phyloP scores from a whole-genome alignment of 92 coral and sea anemone genomes.

The Porites divaricata region DNA sequence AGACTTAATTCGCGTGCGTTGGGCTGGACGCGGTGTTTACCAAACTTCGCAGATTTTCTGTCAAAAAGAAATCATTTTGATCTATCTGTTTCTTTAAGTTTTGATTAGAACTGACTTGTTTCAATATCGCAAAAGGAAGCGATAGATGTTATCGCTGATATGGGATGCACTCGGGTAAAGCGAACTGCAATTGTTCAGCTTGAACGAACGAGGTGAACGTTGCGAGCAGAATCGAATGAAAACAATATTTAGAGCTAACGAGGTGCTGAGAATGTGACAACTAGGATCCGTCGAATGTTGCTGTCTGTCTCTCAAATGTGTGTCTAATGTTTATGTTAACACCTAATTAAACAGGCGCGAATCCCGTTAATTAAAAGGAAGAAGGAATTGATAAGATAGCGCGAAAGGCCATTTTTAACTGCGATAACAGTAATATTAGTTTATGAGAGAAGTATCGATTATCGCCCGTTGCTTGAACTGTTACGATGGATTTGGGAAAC shows the following conservation, averaged over 20 bases:
- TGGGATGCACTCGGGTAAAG: neutral
- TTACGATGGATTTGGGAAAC: neutral
- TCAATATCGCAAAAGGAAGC: conserved; percentile 18
- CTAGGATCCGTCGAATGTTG: conserved; percentile 23
- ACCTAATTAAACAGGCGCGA: conserved; percentile 48
- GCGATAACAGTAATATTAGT: conserved; percentile 2
- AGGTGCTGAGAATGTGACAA: conserved; percentile 23
- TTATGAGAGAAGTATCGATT: neutral
- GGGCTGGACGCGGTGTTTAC: conserved; percentile 18
- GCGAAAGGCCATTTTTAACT: conserved; percentile 10
- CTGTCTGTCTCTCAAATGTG: conserved; percentile 30
- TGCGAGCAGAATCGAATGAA: neutral
- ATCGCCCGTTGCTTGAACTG: neutral
- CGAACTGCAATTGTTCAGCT: neutral
- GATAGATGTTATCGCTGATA: conserved; percentile 14
- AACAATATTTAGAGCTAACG: conserved; percentile 3
- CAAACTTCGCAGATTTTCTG: conserved; percentile 14
- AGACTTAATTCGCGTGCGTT: conserved; percentile 17
- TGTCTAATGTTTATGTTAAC: conserved; percentile 13
- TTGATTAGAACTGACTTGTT: conserved; percentile 32
- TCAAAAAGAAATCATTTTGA: conserved; percentile 27
- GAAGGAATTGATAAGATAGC: neutral
- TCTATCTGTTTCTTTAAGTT: conserved; percentile 9
- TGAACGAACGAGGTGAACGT: neutral
- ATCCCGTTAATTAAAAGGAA: conserved; percentile 46